Evolutionary conservation across 2,113 vertebrate genomes (phyloP), one percentile per base, ranked within the genome.

Genomic region (Picathartes gymnocephalus): DNA sequence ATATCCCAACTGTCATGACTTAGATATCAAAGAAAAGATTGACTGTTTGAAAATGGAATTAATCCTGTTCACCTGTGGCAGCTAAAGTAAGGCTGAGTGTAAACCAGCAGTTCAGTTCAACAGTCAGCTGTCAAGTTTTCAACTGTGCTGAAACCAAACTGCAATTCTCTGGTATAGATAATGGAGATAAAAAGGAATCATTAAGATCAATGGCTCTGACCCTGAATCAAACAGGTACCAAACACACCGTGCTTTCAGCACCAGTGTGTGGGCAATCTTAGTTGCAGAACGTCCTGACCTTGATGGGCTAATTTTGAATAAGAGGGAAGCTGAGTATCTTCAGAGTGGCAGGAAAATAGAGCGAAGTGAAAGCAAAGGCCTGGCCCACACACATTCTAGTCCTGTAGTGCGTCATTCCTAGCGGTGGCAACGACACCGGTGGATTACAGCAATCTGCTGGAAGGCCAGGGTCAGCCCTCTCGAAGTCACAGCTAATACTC

Each of bases 341-440:
- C 48, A 18, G 44, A 54, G 50, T 20, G 31, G 44, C 71, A 78
- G 68, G 39, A 69, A 90, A 61, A 17, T 9, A 73, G 35, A 56
- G 28, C 0, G 0, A 76, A 47, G 66, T 13, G 57, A 72, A 65
- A 68, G 53, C 19, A 12, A 70, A 79, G 28, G 42, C 54, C 45
- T 18, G 39, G 39, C 58, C 31, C 64, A 22, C 6, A 11, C 42
- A 40, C 33, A 12, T 18, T 9, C 19, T 12, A 7, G 22, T 28
- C 17, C 54, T 15, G 20, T 0, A 22, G 15, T 6, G 30, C 1
- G 1, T 70, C 53, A 51, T 28, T 72, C 50, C 64, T 74, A 40
- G 2, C 3, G 3, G 77, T 1, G 4, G 58, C 11, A 81, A 51
- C 0, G 8, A 25, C 40, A 35, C 15, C 0, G 0, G 53, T 8